Evolutionary conservation across 2,797 vertebrate species (phyloP).

Genomic region (Ispidina picta): DNA sequence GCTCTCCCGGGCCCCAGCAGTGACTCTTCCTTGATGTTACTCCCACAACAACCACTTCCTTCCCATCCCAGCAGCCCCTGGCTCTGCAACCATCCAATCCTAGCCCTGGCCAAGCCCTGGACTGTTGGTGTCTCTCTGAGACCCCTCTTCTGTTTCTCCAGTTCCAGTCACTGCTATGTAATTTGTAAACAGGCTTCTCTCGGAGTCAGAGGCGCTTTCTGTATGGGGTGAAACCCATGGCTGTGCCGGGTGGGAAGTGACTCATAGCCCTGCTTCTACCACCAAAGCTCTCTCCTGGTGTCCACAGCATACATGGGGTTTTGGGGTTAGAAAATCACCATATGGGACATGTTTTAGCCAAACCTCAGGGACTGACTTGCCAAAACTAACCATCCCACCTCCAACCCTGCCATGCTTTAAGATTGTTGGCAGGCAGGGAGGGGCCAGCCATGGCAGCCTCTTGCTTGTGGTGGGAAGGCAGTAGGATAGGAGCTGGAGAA

Average conservation of each 20-base stretch:
- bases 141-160: background rate
- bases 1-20: background rate
- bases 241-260: rapidly evolving
- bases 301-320: background rate
- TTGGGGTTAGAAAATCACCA: background rate
- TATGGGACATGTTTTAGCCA: background rate
- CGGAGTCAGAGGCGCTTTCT: background rate
- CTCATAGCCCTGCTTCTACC: rapidly evolving
- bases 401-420: rapidly evolving
- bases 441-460: rapidly evolving
- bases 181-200: background rate
- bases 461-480: rapidly evolving
- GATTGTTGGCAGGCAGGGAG: background rate
- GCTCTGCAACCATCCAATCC: background rate
- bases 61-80: background rate
- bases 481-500: background rate
- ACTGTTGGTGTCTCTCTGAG: background rate
- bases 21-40: constrained; percentile 56
- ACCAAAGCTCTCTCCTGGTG: background rate
- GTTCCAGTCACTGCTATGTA: background rate
- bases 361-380: rapidly evolving
- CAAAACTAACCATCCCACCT: background rate
- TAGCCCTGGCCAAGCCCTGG: background rate
- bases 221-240: rapidly evolving
- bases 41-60: constrained; percentile 35